Base-by-base conservation (phyloP, 2,797 vertebrate genomes). In the Dryobates pubescens region DNA sequence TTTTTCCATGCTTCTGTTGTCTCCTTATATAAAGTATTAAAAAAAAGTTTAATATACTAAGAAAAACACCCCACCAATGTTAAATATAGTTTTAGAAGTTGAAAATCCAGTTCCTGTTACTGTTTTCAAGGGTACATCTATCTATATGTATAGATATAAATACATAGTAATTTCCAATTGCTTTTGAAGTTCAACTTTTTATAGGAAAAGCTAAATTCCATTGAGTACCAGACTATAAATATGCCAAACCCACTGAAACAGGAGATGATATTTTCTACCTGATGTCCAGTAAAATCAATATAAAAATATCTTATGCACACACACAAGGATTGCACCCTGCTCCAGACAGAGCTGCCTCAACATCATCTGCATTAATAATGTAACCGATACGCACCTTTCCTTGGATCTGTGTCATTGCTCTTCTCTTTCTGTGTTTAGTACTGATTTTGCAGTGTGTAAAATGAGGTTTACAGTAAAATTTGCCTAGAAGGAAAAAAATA, bases 401-500 rank as follows among this genome's bases (percentile, higher is more conserved):
- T 67, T 96, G 96, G 26, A 90, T 62, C 80, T 96, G 98, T 34
- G 97, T 65, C 19, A 98, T 97, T 26, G 97, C 96, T 58, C 97
- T 98, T 95, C 98, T 98, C 92, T 98, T 98, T 27, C 97, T 97
- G 61, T 98, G 97, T 34, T 97, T 99, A 16, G 93, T 98, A 51
- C 94, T 98, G n/a, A 96, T 97, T 97, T 98, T 98, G 70, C 97
- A 98, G 89, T 98, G 98, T 22, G 97, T 97, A 97, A 99, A 99
- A 95, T 99, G 99, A 95, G 98, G 97, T 95, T 99, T 99, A 98
- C 99, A 99, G 97, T 99, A 99, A 96, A 99, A 97, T 97, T 99
- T 99, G 86, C 98, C 99, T 99, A 92, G 19, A 88, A 96, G 93
- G 58, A 93, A 47, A 93, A 74, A 74, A 73, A 71, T n/a, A 56